phyloP scores from a whole-genome alignment of 1,140 invertebrate species.

The Heliothis subflexa region DNA sequence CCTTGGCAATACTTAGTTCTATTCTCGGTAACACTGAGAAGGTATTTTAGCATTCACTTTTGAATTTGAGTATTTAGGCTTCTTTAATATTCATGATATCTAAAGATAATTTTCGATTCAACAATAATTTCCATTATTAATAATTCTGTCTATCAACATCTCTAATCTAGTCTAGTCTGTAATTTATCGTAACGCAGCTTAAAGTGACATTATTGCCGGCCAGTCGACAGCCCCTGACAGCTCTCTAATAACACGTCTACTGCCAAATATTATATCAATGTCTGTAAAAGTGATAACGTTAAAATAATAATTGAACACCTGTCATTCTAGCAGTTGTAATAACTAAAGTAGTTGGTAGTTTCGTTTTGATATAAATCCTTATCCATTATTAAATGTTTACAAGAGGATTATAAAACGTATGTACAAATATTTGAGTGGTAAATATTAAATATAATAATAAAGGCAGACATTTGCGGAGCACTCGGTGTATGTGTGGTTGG shows the following conservation, averaged over 20 bases:
- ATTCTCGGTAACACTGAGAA: too few relatives aligned
- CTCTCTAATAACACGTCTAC: conserved; percentile 1
- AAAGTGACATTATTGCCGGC: neutral
- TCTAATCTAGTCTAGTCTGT: neutral
- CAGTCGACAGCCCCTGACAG: neutral
- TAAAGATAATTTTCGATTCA: too few relatives aligned
- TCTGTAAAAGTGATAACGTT: too few relatives aligned
- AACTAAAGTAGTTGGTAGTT: too few relatives aligned
- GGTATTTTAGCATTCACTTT: too few relatives aligned
- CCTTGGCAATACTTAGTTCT: too few relatives aligned
- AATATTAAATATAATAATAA: conserved; percentile 14
- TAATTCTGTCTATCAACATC: too few relatives aligned
- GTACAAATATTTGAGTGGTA: neutral
- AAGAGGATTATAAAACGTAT: neutral
- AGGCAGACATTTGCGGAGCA: neutral
- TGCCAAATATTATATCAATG: neutral
- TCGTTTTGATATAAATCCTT: neutral
- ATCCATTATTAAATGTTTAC: neutral
- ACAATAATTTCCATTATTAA: too few relatives aligned
- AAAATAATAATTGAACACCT: too few relatives aligned
- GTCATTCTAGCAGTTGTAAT: too few relatives aligned
- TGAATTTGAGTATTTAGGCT: too few relatives aligned
- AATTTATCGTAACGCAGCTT: conserved; percentile 3
- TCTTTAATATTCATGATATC: too few relatives aligned
- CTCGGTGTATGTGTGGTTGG: neutral